Evolutionary conservation across 1,140 invertebrate genomes (phyloP).

Genomic region (Sycobia sp.): DNA sequence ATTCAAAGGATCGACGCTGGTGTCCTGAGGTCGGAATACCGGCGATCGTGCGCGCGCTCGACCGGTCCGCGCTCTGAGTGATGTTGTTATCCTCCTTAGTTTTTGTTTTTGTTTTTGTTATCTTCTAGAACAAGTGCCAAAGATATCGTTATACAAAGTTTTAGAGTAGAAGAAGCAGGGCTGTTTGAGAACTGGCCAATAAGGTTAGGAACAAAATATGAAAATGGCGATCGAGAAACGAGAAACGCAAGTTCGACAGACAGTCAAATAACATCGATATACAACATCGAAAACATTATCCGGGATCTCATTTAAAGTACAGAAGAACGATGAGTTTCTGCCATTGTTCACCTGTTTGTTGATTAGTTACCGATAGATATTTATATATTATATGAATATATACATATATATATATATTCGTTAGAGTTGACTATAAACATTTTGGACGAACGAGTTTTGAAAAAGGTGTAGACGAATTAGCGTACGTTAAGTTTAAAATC

Average conservation of each 20-base stretch:
- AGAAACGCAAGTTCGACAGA: neutral
- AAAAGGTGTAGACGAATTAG: too few relatives aligned
- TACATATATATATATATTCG: neutral
- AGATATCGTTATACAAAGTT: neutral
- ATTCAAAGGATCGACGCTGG: neutral
- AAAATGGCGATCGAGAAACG: too few relatives aligned
- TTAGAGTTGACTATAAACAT: neutral
- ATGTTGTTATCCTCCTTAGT: neutral
- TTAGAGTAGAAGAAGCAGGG: too few relatives aligned
- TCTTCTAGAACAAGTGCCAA: conserved; percentile 1
- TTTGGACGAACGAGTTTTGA: neutral
- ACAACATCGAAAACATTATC: neutral
- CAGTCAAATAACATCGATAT: neutral
- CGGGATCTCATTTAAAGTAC: neutral
- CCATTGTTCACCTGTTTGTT: neutral
- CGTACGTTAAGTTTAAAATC: too few relatives aligned
- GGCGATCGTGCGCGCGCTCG: neutral
- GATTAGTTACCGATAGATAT: conserved; percentile 1
- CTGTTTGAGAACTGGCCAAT: neutral
- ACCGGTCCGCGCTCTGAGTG: neutral
- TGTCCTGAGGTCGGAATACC: neutral
- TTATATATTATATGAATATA: too few relatives aligned
- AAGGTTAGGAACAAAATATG: neutral
- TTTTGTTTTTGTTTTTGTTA: neutral
- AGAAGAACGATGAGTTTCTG: too few relatives aligned